Percentiles rank a stretch among this genome's conserved stretches.
These are phyloP conservation scores for Phyto melanocephala DNA, from an alignment of 2,888 invertebrate species.

Conservation along the genomic window DNA sequence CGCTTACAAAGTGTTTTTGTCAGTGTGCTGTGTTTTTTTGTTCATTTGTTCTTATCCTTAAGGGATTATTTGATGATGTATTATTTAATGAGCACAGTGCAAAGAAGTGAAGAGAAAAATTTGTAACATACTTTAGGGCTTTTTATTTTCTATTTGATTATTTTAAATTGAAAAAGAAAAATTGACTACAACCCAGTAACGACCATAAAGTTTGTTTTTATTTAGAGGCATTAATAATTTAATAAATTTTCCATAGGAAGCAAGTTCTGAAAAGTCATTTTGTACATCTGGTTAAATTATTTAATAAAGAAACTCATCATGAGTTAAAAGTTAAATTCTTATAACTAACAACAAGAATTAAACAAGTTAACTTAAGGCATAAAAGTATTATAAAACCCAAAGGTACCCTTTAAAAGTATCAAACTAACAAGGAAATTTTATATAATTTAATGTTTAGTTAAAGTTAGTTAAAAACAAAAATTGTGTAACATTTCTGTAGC, in stretches of 20 bases:
- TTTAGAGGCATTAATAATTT: slow-evolving; percentile 21
- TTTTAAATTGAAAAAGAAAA: slow-evolving; percentile 2
- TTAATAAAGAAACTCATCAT: too few species aligned
- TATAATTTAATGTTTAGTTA: too few species aligned
- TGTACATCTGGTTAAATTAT: too few species aligned
- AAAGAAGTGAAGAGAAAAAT: background rate
- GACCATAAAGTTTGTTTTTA: background rate
- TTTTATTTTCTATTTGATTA: slow-evolving; percentile 43
- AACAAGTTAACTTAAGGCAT: too few species aligned
- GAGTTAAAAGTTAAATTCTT: too few species aligned
- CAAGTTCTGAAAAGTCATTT: too few species aligned
- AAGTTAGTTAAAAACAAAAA: too few species aligned
- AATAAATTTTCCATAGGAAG: background rate
- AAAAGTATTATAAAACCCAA: too few species aligned
- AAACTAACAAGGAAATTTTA: too few species aligned
- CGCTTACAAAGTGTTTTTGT: slow-evolving; percentile 42
- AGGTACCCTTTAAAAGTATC: too few species aligned
- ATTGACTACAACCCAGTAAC: background rate
- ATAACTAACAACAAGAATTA: too few species aligned
- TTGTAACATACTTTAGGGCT: slow-evolving; percentile 44
- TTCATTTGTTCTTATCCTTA: slow-evolving; percentile 27
- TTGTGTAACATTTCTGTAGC: too few species aligned
- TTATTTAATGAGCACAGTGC: slow-evolving; percentile 33
- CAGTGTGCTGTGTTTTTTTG: slow-evolving; percentile 2
- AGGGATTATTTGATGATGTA: slow-evolving; percentile 53